Base-by-base conservation (phyloP, 1,140 invertebrate species). In the Drosophila sechellia region DNA sequence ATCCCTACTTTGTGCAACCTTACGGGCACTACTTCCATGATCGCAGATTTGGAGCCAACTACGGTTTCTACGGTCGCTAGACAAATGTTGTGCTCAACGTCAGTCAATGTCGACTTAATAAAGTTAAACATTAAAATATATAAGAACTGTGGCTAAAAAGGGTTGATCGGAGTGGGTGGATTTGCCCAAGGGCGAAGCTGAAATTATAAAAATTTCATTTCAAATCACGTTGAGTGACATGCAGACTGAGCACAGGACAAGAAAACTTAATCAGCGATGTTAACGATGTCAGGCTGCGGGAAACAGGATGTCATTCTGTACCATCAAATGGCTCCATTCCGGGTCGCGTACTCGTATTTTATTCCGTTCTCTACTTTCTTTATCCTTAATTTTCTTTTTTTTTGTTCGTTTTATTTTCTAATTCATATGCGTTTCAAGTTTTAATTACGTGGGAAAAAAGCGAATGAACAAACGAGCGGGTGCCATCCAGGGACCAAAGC, bases 401-500 rank as follows among this genome's bases (percentile, higher is more conserved):
- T 11, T 25, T 17, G 17, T 17, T 72, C 54, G 34, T 74, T 64
- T 48, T 64, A 63, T 77, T 83, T 89, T 90, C 84, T 89, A 89
- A 89, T 89, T 89, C 84, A 89, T 89, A 89, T 89, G 84, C 84
- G 84, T 89, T 89, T 90, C 84, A 84, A 89, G 84, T 89, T 89
- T 89, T 89, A 89, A 89, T 89, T 89, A 89, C 84, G 84, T 80
- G 84, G 84, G 61, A 71, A 89, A 84, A 77, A 85, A 72, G 59
- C 43, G 56, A 68, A 60, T 73, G 68, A 77, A 73, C 60, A 81
- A 81, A 75, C 65, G 78, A 77, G 72, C 57, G 76, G 53, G 52
- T 56, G 71, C 45, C 37, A 55, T 42, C 42, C 37, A 39, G 52
- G 57, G 35, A 55, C 40, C 48, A 65, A 45, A 43, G 73, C 55